Percentiles rank a stretch among this genome's conserved stretches.
phyloP scores from a whole-genome alignment of 2,113 vertebrate genomes.

The Chlamydotis undulata region DNA sequence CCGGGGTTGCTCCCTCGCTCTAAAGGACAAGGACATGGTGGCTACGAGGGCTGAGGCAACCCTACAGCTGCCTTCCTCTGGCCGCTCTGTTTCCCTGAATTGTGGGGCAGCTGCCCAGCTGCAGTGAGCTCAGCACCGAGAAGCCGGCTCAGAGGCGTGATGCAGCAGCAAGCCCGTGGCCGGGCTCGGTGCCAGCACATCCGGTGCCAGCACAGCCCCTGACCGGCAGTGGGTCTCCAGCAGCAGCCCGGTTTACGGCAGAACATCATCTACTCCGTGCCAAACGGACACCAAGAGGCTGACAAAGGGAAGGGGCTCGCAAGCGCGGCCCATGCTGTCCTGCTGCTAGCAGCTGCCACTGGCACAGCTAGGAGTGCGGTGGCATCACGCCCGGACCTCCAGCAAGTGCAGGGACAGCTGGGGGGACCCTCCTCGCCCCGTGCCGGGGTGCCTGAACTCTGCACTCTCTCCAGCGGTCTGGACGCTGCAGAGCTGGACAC shows the following conservation, averaged over 20 bases:
- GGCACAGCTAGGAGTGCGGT: background rate
- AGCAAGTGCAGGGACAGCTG: background rate
- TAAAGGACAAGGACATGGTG: background rate
- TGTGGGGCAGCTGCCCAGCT: rapidly evolving
- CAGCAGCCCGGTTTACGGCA: background rate
- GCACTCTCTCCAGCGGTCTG: background rate
- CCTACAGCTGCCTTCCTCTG: background rate
- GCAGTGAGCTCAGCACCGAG: background rate
- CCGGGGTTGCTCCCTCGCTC: background rate
- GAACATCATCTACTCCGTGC: background rate
- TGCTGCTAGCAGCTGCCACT: background rate
- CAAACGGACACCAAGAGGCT: background rate
- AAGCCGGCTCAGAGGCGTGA: background rate
- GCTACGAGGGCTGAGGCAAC: background rate
- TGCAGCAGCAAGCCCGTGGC: background rate
- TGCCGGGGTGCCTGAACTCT: background rate
- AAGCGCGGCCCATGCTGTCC: rapidly evolving
- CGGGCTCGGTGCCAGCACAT: background rate
- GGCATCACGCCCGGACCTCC: background rate
- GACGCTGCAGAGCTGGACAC: background rate
- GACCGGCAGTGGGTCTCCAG: background rate
- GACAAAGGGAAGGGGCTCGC: background rate
- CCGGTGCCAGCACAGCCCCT: background rate
- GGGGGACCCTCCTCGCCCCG: rapidly evolving
- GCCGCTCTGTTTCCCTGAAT: background rate